Evolutionary conservation across 2,113 vertebrate genomes (phyloP).

Genomic region (Calidris pygmaea): DNA sequence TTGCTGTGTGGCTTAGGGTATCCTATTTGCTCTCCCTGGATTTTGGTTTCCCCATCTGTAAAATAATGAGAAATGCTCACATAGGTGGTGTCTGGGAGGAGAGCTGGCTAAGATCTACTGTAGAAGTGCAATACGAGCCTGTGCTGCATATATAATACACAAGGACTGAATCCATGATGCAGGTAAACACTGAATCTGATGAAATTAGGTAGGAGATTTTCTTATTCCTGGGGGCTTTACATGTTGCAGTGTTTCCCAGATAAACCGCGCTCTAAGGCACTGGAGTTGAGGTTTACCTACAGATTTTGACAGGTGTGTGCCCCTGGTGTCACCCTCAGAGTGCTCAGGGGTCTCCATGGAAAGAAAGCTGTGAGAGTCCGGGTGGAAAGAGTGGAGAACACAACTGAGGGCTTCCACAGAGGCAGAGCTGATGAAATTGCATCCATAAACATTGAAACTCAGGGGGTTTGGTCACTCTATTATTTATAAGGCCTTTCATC

Average conservation of each 20-base stretch:
- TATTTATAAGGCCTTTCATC: neutral
- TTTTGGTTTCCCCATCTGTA: neutral
- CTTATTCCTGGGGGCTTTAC: neutral
- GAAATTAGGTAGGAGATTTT: neutral
- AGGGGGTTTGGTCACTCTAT: neutral
- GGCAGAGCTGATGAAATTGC: neutral
- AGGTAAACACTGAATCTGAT: neutral
- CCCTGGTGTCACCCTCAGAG: neutral
- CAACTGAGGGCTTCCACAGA: neutral
- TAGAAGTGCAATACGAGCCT: accelerated
- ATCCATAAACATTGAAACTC: neutral
- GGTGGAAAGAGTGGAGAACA: neutral
- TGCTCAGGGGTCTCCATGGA: accelerated
- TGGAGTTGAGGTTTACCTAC: neutral
- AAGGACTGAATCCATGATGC: accelerated
- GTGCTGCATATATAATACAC: neutral
- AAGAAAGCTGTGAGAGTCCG: neutral
- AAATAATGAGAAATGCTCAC: neutral
- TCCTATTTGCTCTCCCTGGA: neutral
- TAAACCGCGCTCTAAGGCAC: neutral
- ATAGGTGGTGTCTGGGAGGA: neutral
- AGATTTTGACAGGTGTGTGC: neutral
- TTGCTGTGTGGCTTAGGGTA: neutral
- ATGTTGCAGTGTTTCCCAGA: neutral
- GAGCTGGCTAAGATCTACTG: neutral